Conservation (phyloP, 2,888 invertebrate genomes). For the Phania funesta region DNA sequence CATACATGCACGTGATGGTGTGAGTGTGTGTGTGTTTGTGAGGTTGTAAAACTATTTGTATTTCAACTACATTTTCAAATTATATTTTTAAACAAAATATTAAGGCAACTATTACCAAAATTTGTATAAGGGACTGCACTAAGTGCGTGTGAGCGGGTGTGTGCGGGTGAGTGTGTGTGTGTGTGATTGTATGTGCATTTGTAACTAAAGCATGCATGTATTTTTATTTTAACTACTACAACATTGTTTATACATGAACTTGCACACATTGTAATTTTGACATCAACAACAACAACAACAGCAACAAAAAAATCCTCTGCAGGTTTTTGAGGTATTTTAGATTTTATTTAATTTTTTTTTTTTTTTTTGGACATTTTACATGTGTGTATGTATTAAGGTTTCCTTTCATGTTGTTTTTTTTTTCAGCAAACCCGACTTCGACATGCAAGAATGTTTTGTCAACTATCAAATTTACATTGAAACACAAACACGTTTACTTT, state of each 20-base stretch:
- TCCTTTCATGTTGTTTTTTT: neutral
- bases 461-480: constrained; percentile 65
- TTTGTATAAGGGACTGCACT: constrained; percentile 10
- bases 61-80: constrained; percentile 31
- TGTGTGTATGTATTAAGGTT: neutral
- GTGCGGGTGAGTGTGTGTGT: neutral
- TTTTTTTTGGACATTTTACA: neutral
- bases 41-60: neutral
- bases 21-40: neutral
- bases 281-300: neutral
- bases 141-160: neutral
- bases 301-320: constrained; percentile 11
- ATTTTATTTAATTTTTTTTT: neutral
- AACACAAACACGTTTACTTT: constrained; percentile 50
- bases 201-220: neutral
- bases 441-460: constrained; percentile 65
- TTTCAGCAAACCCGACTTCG: constrained; percentile 22
- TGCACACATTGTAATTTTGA: constrained; percentile 17
- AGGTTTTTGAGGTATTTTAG: constrained; percentile 33
- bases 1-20: neutral
- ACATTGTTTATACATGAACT: constrained; percentile 32
- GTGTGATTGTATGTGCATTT: constrained; percentile 1
- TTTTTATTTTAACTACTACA: constrained; percentile 32
- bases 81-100: constrained; percentile 43
- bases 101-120: constrained; percentile 14